These are phyloP conservation scores for Callithrix jacchus DNA, from an alignment of 2,113 vertebrate genomes.

Conservation along the genomic window DNA sequence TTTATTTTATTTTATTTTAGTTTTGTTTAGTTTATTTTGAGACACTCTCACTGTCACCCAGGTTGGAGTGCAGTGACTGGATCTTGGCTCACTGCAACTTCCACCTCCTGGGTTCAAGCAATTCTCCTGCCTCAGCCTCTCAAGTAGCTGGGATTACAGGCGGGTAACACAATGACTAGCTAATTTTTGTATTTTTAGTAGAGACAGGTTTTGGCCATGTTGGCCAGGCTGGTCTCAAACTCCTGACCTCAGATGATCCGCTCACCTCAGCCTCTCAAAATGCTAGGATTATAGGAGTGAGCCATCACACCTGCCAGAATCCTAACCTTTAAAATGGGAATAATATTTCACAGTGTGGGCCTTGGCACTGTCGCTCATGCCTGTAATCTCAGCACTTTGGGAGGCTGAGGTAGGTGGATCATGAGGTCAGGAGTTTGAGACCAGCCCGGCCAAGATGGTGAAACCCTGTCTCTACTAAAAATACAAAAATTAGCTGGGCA, in stretches of 20 bases:
- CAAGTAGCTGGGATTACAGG: background rate
- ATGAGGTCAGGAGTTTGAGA: too few relatives aligned
- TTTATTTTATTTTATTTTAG: background rate
- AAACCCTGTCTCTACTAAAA: too few relatives aligned
- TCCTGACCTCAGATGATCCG: background rate
- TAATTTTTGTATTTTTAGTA: background rate
- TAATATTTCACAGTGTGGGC: background rate
- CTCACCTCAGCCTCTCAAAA: background rate
- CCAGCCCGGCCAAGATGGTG: too few relatives aligned
- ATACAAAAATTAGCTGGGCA: too few relatives aligned
- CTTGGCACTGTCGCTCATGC: too few relatives aligned
- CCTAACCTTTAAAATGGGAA: slow-evolving; percentile 10
- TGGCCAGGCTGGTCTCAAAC: background rate
- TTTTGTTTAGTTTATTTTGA: too few relatives aligned
- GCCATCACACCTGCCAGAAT: background rate
- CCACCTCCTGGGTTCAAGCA: too few relatives aligned
- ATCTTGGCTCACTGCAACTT: too few relatives aligned
- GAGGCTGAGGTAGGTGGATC: too few relatives aligned
- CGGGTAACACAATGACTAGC: background rate
- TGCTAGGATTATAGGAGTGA: background rate
- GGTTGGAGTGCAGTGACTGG: too few relatives aligned
- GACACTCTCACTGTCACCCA: too few relatives aligned
- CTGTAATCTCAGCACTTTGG: too few relatives aligned
- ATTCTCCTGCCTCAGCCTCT: background rate
- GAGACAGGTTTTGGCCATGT: background rate